Percentiles rank a stretch among this genome's conserved stretches.
Evolutionary conservation across 2,113 vertebrate species (phyloP).

Genomic region (Platanista minor): DNA sequence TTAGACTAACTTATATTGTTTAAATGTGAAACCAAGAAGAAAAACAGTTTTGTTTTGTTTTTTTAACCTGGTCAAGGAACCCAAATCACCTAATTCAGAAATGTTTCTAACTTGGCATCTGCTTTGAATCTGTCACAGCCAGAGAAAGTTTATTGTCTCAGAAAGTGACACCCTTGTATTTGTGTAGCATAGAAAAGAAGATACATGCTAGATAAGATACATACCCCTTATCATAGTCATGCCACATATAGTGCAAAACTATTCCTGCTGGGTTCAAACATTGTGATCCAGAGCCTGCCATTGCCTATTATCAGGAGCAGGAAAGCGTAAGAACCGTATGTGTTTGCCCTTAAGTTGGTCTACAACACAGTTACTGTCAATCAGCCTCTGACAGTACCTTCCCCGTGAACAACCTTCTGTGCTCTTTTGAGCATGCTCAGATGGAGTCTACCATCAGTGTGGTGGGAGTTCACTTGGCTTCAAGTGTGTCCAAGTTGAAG

Average conservation of each 20-base stretch:
- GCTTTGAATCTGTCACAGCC: not conserved
- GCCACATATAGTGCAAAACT: not conserved
- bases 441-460: not conserved
- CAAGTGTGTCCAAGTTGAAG: not conserved
- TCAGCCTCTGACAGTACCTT: too few species aligned
- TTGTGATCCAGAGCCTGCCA: not conserved
- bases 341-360: too few species aligned
- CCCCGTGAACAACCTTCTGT: too few species aligned
- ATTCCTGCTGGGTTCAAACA: not conserved
- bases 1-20: too few species aligned
- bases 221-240: not conserved
- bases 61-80: not conserved
- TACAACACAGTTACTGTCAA: too few species aligned
- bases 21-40: not conserved
- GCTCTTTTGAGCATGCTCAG: not conserved
- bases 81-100: not conserved
- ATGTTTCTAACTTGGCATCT: not conserved
- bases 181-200: not conserved
- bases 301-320: too few species aligned
- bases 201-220: slow-evolving; percentile 12
- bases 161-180: slow-evolving; percentile 27
- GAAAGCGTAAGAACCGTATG: too few species aligned
- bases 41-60: not conserved
- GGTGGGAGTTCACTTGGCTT: not conserved
- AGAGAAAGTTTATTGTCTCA: slow-evolving; percentile 3